Conservation (phyloP, 2,797 vertebrate species). For the Eleutherodactylus coqui region DNA sequence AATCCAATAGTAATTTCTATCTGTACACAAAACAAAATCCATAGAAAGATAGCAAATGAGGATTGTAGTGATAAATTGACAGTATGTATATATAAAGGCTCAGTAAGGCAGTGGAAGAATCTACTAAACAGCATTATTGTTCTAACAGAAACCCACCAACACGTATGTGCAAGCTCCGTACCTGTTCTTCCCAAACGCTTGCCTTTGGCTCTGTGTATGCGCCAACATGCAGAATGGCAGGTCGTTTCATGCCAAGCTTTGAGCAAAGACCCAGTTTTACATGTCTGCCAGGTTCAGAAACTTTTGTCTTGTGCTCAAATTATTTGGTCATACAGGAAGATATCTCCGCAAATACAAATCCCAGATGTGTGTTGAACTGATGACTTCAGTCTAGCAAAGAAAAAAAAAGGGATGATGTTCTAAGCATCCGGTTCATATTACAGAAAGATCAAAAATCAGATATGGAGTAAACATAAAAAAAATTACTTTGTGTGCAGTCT, state of each 20-base stretch:
- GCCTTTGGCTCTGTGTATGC: conserved; percentile 64
- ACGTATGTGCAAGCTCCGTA: conserved; percentile 29
- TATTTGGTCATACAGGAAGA: conserved; percentile 16
- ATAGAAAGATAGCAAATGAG: background rate
- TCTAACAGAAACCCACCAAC: background rate
- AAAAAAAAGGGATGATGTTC: background rate
- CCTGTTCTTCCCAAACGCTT: conserved; percentile 65
- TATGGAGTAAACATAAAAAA: background rate
- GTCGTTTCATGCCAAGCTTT: conserved; percentile 52
- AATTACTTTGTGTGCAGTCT: background rate
- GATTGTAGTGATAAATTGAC: background rate
- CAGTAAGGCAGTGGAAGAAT: background rate
- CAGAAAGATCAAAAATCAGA: background rate
- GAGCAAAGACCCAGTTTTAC: conserved; percentile 21
- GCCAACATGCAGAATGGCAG: conserved; percentile 54
- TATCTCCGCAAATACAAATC: background rate
- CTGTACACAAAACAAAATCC: background rate
- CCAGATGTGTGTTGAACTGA: conserved; percentile 14
- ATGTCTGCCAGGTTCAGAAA: conserved; percentile 19
- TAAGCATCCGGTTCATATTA: background rate
- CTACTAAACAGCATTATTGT: background rate
- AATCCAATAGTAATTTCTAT: background rate
- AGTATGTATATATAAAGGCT: background rate
- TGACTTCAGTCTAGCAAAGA: conserved; percentile 5
- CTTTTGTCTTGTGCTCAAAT: conserved; percentile 7